Base-by-base conservation (phyloP, 2,888 invertebrate species). In the Sarcophaga subvicina region DNA sequence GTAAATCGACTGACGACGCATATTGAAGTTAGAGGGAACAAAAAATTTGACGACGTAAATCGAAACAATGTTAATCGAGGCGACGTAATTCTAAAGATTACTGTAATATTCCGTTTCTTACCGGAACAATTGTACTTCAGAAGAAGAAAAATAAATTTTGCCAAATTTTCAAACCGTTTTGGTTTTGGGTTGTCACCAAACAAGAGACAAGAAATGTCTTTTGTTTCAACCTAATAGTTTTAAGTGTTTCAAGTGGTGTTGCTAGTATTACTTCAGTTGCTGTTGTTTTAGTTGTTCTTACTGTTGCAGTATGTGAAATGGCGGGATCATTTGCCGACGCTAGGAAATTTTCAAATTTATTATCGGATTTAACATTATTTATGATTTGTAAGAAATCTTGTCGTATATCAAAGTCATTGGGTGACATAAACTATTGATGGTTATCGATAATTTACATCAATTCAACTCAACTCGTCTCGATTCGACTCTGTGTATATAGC, bases 331-430 rank as follows among this genome's bases (percentile, higher is more conserved):
- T 90, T 91, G 90, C 90, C 90, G 90, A 89, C 88, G 90, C 88
- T 90, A 90, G 92, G 91, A 91, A 91, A 92, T 91, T 85, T 91
- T 92, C 90, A 91, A 92, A 93, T 92, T 92, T 92, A 92, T 93
- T 91, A 91, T 91, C 91, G 91, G 91, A 91, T 91, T 92, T 92
- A 90, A 91, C 90, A 91, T 92, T 92, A 93, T 93, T 92, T 92
- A 92, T 92, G 91, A 92, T 92, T 92, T 91, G 91, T 91, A 90
- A 90, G 90, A 90, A 91, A 91, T 90, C 90, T 90, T 88, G 91
- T 91, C 92, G 91, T 92, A 91, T 91, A 92, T 92, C 92, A 92
- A 91, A 91, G 92, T 91, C 90, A 90, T 90, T 89, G 90, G 89
- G 91, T 91, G 91, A 90, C 90, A 90, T 91, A 91, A 91, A 91